Evolutionary conservation across 2,113 vertebrate genomes (phyloP).

Genomic region (Rhea pennata): DNA sequence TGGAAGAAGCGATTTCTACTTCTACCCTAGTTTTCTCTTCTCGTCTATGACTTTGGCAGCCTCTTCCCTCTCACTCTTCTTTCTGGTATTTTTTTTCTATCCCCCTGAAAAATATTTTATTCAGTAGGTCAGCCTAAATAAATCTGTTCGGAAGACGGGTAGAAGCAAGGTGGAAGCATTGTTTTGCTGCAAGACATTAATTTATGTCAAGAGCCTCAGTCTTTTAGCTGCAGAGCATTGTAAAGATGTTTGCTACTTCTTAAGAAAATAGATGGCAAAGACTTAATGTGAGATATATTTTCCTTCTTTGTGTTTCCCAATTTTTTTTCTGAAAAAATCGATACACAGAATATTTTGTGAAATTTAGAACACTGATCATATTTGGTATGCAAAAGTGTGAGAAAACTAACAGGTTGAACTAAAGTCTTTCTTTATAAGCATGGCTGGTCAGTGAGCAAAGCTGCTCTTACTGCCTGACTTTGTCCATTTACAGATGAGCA

Average conservation of each 20-base stretch:
- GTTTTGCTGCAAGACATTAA: background rate
- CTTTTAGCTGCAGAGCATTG: background rate
- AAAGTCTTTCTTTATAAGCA: background rate
- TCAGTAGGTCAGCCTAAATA: background rate
- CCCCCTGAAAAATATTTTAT: background rate
- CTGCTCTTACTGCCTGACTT: background rate
- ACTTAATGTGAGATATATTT: background rate
- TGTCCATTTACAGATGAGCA: background rate
- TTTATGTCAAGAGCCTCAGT: background rate
- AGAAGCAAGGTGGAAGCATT: background rate
- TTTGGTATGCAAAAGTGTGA: background rate
- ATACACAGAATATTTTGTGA: background rate
- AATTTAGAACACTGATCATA: background rate
- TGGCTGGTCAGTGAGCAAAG: background rate
- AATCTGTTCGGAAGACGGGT: background rate
- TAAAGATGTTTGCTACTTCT: background rate
- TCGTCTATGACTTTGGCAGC: background rate
- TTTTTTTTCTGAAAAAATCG: background rate
- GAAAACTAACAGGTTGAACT: background rate
- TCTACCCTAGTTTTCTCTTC: background rate
- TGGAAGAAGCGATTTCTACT: background rate
- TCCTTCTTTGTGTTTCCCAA: background rate
- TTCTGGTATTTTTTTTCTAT: background rate
- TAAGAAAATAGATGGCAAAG: background rate
- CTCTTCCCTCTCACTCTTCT: background rate